Evolutionary conservation across 2,113 vertebrate genomes (phyloP), one percentile per base, ranked within the genome.

Genomic region (Micronycteris hirsuta): DNA sequence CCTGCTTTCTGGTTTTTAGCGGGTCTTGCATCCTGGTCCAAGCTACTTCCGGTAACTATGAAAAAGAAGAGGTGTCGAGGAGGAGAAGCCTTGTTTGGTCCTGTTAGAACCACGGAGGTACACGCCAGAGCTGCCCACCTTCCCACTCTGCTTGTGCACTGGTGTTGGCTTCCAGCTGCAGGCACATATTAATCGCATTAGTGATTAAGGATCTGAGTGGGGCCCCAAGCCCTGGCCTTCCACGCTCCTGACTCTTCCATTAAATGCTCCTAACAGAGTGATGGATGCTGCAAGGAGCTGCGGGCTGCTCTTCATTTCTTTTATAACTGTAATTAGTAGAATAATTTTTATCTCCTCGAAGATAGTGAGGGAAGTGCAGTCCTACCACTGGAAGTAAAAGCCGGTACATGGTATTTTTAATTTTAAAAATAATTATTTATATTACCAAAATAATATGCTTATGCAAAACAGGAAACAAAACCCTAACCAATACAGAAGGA

Each of bases 311-410:
- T 61, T 41, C n/a, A 31, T 61, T 84, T 61, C 33, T 82, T 81
- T 91, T n/a, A 58, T 22, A 73, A 77, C 61, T 7, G 7, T 38
- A 76, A 76, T 81, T 45, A 41, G 24, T 22, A 7, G 58, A 45
- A 78, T 78, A 33, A 91, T 7, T 88, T 88, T n/a, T 36, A 70
- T 70, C 73, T 94, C 86, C 80, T 83, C 80, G 74, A 38, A 54
- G 33, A 33, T 13, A 61, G 47, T 74, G 49, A 88, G 63, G 41
- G 45, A 94, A 68, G 16, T 33, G 38, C 24, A 71, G 61, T 54
- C 20, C 47, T 68, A 49, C 38, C 47, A 43, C 67, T 33, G 43
- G 43, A 96, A 83, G 56, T 67, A 87, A 90, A 90, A 87, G 38
- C 9, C 70, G 58, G 33, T 63, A 90, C 4, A n/a, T 36, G 78